Conservation (phyloP, 2,113 vertebrate species). For the Salvator merianae region DNA sequence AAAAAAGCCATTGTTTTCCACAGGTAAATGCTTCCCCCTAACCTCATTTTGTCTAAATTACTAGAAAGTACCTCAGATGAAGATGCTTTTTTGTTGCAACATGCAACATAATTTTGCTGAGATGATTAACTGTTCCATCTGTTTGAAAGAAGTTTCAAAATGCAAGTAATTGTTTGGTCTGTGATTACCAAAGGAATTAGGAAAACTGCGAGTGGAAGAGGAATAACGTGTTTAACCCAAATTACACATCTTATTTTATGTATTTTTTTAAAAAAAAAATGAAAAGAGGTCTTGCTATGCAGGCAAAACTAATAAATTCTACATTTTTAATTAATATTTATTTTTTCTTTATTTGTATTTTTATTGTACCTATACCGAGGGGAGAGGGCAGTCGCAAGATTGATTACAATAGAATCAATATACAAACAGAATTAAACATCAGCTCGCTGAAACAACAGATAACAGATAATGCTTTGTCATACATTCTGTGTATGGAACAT, state of each 20-base stretch:
- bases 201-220: neutral
- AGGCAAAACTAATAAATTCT: neutral
- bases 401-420: too few relatives aligned
- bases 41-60: constrained; percentile 12
- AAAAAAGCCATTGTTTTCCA: constrained; percentile 21
- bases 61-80: constrained; percentile 32
- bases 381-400: too few relatives aligned
- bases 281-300: neutral
- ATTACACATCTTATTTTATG: neutral
- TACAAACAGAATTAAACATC: too few relatives aligned
- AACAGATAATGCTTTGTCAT: too few relatives aligned
- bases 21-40: constrained; percentile 28
- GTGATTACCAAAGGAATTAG: neutral
- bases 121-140: constrained; percentile 30
- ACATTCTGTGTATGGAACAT: too few relatives aligned
- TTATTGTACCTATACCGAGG: too few relatives aligned
- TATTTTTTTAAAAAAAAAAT: neutral
- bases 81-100: constrained; percentile 22
- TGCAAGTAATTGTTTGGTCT: constrained; percentile 3
- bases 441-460: too few relatives aligned
- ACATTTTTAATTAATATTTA: neutral
- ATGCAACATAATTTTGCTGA: constrained; percentile 11
- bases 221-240: neutral
- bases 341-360: too few relatives aligned
- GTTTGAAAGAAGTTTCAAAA: constrained; percentile 12